Evolutionary conservation across 2,888 invertebrate genomes (phyloP).

Genomic region (Agrilus mali): DNA sequence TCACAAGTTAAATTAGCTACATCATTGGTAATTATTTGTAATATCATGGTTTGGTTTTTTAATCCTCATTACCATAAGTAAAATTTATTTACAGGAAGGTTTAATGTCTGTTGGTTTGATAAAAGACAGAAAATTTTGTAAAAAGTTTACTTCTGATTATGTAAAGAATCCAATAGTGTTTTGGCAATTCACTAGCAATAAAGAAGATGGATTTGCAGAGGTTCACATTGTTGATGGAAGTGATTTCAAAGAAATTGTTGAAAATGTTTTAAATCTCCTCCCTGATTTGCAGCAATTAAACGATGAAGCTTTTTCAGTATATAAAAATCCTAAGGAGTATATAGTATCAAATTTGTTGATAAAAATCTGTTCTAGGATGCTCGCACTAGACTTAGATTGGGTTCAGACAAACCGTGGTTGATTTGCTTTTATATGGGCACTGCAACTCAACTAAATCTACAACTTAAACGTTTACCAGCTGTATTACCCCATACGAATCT

Average conservation of each 20-base stretch:
- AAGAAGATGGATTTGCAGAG: constrained; percentile 12
- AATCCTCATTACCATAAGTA: not conserved
- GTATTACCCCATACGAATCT: constrained; percentile 41
- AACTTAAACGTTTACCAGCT: constrained; percentile 48
- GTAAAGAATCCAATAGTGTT: constrained; percentile 25
- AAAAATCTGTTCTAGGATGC: constrained; percentile 20
- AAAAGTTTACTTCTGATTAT: constrained; percentile 30
- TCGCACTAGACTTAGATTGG: constrained; percentile 23
- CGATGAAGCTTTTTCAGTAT: constrained; percentile 45
- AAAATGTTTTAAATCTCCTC: constrained; percentile 43
- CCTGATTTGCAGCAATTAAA: constrained; percentile 48
- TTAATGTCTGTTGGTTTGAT: constrained; percentile 41
- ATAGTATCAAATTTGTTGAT: not conserved
- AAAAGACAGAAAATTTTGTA: constrained; percentile 33
- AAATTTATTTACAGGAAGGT: constrained; percentile 26
- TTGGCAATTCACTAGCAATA: constrained; percentile 24
- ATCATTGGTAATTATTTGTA: constrained; percentile 47
- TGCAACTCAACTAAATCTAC: constrained; percentile 39
- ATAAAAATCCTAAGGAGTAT: not conserved
- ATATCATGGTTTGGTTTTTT: constrained; percentile 2
- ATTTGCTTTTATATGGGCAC: constrained; percentile 42
- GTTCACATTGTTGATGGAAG: constrained; percentile 25
- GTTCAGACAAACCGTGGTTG: constrained; percentile 37
- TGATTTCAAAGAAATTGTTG: constrained; percentile 43
- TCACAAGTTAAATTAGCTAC: constrained; percentile 55